Base-by-base conservation (phyloP, 2,797 vertebrate genomes). In the Silurus aristotelis region DNA sequence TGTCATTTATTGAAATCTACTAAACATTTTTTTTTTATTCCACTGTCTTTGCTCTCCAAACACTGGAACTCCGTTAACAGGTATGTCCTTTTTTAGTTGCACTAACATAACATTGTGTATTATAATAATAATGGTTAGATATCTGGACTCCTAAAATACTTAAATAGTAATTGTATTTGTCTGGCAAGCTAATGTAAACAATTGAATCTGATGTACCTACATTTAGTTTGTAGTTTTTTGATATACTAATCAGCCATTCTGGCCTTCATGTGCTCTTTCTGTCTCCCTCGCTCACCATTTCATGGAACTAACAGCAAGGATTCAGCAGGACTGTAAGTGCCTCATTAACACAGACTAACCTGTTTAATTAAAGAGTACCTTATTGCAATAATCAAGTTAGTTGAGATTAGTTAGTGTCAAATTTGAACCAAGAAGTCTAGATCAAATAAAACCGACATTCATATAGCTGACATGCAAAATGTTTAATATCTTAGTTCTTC, bases 321-420 rank as follows among this genome's bases (percentile, higher is more conserved):
- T 99, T 96, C 97, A 96, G 93, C 95, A 95, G 84, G 95, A 97
- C 91, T 86, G 98, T 99, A 97, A 99, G 98, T 99, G 71, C 68
- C 81, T 85, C 73, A 85, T 87, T 89, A 88, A 88, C 84, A 86
- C 4, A 20, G 75, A 87, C 87, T 86, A 87, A 86, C 79, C 84
- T 86, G 77, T 76, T 87, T 63, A 68, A 63, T 85, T 56, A 84
- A 63, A 73, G 27, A 83, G 48, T 19, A 17, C 31, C 72, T 61
- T 72, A 60, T 60, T 84, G 58, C 60, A 77, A 80, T 38, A 71
- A 60, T 66, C 68, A 64, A 67, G 85, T 83, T 31, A 68, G 52
- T 66, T 31, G 13, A 85, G 63, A 14, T 55, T 58, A 86, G 76
- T 70, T 60, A 52, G 66, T 78, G 38, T 72, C 75, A 52, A 75